These are phyloP conservation scores for Umimayanthus chanpuru DNA, from an alignment of 92 coral and sea anemone species.

Conservation along the genomic window DNA sequence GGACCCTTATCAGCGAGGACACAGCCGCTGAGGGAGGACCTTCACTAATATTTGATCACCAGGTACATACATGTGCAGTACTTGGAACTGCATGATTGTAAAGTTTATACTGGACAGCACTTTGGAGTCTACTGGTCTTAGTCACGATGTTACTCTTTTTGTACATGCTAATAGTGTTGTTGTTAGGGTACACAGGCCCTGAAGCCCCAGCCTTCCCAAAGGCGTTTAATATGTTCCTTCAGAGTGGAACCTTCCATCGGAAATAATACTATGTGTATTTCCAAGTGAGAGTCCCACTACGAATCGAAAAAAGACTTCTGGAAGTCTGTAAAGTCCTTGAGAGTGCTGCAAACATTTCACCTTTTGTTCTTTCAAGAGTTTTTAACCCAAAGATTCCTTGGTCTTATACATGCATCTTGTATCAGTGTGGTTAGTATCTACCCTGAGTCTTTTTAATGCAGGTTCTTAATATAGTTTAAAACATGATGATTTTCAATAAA, in stretches of 20 bases:
- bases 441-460: too few relatives aligned
- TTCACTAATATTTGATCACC: slow-evolving; percentile 93
- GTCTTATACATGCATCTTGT: neutral
- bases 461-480: too few relatives aligned
- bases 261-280: too few relatives aligned
- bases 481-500: too few relatives aligned
- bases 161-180: too few relatives aligned
- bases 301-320: neutral
- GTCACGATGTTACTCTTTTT: too few relatives aligned
- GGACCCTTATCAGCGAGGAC: slow-evolving; percentile 95
- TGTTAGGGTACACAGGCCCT: too few relatives aligned
- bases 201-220: too few relatives aligned
- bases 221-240: too few relatives aligned
- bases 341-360: neutral
- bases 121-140: too few relatives aligned
- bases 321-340: neutral
- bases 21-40: slow-evolving; percentile 96
- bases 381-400: neutral
- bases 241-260: too few relatives aligned
- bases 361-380: slow-evolving; percentile 1
- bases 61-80: slow-evolving; percentile 61
- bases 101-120: neutral
- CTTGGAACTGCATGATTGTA: neutral
- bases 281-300: neutral
- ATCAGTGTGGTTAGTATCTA: too few relatives aligned